phyloP scores from a whole-genome alignment of 2,797 vertebrate species.

The Sebastes jordani region DNA sequence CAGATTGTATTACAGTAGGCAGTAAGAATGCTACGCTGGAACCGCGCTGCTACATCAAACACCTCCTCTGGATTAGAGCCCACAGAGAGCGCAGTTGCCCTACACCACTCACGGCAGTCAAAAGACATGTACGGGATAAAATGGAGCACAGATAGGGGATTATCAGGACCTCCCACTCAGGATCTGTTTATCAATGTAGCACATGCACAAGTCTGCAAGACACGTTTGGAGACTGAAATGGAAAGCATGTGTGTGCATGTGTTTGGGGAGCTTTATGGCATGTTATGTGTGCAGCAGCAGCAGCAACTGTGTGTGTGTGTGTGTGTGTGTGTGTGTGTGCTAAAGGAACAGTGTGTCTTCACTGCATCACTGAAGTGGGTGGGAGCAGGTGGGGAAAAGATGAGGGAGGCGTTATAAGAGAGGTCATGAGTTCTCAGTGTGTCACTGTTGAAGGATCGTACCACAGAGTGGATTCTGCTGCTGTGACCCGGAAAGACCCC shows the following conservation, averaged over 20 bases:
- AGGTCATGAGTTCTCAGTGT: slow-evolving; percentile 57
- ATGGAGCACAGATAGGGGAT: slow-evolving; percentile 5
- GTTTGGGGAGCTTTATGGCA: neutral
- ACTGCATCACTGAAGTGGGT: slow-evolving; percentile 55
- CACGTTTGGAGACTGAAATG: neutral
- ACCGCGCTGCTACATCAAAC: slow-evolving; percentile 67
- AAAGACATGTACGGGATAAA: slow-evolving; percentile 18
- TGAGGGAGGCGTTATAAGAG: slow-evolving; percentile 67
- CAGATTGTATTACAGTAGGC: slow-evolving; percentile 78
- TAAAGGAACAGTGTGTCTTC: slow-evolving; percentile 17
- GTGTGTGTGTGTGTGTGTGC: neutral
- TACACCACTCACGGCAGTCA: slow-evolving; percentile 7
- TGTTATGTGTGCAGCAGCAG: slow-evolving; percentile 1
- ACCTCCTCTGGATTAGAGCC: slow-evolving; percentile 53
- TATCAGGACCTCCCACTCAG: slow-evolving; percentile 25
- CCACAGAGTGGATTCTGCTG: slow-evolving; percentile 5
- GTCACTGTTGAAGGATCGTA: slow-evolving; percentile 53
- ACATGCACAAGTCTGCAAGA: neutral
- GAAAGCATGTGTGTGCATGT: neutral
- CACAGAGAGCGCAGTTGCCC: neutral
- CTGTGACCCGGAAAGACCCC: slow-evolving; percentile 24
- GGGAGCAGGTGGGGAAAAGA: slow-evolving; percentile 66
- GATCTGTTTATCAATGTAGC: neutral
- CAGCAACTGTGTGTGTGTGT: neutral
- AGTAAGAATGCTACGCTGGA: slow-evolving; percentile 72